phyloP scores from a whole-genome alignment of 2,113 vertebrate species.

The Nanger granti region DNA sequence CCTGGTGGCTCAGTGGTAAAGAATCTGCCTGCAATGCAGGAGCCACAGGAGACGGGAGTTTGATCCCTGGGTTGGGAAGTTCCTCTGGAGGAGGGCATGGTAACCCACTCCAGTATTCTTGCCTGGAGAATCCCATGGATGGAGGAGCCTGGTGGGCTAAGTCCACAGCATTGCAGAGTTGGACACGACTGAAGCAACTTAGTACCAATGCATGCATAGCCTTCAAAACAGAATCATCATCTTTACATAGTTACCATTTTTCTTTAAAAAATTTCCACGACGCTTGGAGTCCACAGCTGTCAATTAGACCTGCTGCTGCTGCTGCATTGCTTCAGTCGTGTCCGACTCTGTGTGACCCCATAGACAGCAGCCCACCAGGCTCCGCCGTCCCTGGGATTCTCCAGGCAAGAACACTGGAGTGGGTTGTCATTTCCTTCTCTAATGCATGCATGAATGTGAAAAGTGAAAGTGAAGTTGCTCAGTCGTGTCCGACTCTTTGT shows the following conservation, averaged over 20 bases:
- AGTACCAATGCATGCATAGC: not conserved
- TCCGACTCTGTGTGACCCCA: no score
- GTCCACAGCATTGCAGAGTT: not conserved
- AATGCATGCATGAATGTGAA: no score
- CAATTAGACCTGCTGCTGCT: not conserved
- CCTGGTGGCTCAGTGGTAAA: not conserved
- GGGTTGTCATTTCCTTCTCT: no score
- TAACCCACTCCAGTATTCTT: not conserved
- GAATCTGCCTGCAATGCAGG: not conserved
- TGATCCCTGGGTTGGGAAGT: not conserved
- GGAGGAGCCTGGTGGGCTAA: not conserved
- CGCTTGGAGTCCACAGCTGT: not conserved
- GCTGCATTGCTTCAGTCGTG: rapidly evolving
- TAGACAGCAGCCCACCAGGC: no score
- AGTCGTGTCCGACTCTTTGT: rapidly evolving
- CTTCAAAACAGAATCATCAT: not conserved
- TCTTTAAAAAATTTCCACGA: not conserved
- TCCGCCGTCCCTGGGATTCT: no score
- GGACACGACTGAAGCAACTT: not conserved
- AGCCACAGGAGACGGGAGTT: not conserved
- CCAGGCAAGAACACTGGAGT: no score
- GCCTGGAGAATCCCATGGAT: not conserved
- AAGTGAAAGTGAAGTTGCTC: no score
- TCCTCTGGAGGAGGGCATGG: not conserved
- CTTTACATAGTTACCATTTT: not conserved